Evolutionary conservation across 2,797 vertebrate genomes (phyloP).

Genomic region (Anableps anableps): DNA sequence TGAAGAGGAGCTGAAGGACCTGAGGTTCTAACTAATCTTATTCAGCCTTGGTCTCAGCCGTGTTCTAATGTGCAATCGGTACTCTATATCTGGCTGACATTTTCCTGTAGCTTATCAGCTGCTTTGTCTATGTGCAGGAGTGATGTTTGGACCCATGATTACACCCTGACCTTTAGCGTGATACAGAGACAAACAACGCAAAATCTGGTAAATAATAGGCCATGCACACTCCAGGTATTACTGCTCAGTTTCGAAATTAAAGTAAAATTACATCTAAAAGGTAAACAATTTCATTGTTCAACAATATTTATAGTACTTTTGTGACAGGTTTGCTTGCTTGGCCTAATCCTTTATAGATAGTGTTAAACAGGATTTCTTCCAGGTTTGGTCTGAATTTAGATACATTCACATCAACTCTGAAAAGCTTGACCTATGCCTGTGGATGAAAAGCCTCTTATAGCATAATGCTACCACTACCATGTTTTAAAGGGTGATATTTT

Average conservation of each 20-base stretch:
- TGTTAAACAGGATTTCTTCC: not conserved
- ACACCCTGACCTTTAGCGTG: constrained; percentile 74
- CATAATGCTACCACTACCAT: not conserved
- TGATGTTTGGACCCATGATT: constrained; percentile 76
- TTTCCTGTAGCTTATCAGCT: constrained; percentile 73
- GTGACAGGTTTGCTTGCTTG: not conserved
- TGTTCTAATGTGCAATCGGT: constrained; percentile 75
- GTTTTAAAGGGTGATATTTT: not conserved
- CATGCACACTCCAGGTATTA: constrained; percentile 14
- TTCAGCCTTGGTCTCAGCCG: constrained; percentile 50
- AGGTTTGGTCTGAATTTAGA: too few species aligned
- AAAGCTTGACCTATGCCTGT: not conserved
- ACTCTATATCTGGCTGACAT: constrained; percentile 79
- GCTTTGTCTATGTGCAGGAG: constrained; percentile 66
- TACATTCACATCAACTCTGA: not conserved
- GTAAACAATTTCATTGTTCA: constrained; percentile 1
- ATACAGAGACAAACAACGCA: constrained; percentile 65
- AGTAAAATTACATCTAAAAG: constrained; percentile 22
- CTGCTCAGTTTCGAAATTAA: constrained; percentile 13
- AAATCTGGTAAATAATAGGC: constrained; percentile 44
- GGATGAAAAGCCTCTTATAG: not conserved
- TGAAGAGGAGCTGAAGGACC: constrained; percentile 38
- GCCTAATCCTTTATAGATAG: not conserved
- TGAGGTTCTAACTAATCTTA: constrained; percentile 48
- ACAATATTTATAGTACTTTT: not conserved